Evolutionary conservation across 2,888 invertebrate genomes (phyloP), one percentile per base, ranked within the genome.

Genomic region (Piscicola geometra): DNA sequence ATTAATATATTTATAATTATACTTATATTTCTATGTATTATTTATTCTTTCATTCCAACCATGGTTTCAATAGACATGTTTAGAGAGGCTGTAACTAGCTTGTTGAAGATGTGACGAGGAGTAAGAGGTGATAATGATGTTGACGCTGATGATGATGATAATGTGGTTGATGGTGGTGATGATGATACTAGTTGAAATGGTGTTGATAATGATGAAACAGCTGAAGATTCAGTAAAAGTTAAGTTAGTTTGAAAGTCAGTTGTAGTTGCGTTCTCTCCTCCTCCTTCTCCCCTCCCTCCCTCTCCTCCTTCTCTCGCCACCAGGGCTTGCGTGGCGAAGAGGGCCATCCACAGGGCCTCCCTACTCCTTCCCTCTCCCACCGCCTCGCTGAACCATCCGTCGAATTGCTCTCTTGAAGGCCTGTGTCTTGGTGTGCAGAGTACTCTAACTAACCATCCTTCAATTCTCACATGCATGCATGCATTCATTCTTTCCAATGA

Each of bases 381-480:
- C 60, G 60, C 60, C 60, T n/a, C n/a, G 12, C n/a, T 5, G 60
- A 33, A 67, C 3, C 3, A 25, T 5, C 28, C 33, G 5, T 41
- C 28, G 41, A 47, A 41, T 21, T 3, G 15, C 68, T 69, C 41
- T n/a, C 21, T n/a, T 0, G 47, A 35, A 12, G 21, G 47, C 33
- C 69, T 69, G 25, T 5, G n/a, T n/a, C n/a, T n/a, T n/a, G n/a
- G n/a, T n/a, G n/a, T n/a, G n/a, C n/a, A n/a, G n/a, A n/a, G n/a
- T n/a, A n/a, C n/a, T n/a, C n/a, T n/a, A n/a, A n/a, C n/a, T n/a
- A 67, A 9, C 30, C 32, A 21, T 18, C 32, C 33, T 32, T 67
- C 67, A 25, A 67, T 33, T 5, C 32, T 9, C 32, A 30, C 67
- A 21, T 33, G 25, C 67, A 67, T 67, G 67, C 67, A 33, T 67